phyloP scores from a whole-genome alignment of 2,113 vertebrate genomes.

The Cisticola juncidis region DNA sequence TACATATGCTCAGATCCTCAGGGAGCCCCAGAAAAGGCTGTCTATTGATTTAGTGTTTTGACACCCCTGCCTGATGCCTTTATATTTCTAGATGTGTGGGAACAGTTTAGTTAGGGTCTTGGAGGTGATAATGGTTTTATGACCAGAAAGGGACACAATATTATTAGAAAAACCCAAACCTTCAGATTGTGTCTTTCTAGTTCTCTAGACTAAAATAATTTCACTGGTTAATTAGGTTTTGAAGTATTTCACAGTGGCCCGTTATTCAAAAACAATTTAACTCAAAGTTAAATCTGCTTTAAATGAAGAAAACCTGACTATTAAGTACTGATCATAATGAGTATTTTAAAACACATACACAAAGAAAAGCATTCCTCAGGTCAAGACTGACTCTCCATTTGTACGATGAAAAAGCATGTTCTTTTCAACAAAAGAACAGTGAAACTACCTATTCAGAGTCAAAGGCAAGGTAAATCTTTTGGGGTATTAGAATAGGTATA shows the following conservation, averaged over 20 bases:
- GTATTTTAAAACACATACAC: not conserved
- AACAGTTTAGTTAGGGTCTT: not conserved
- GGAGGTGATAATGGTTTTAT: not conserved
- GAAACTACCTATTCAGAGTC: not conserved
- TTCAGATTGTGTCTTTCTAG: not conserved
- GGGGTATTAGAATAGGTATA: not conserved
- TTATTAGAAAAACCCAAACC: not conserved
- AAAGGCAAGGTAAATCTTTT: not conserved
- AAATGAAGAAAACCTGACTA: not conserved
- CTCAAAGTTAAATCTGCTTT: not conserved
- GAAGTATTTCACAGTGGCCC: not conserved
- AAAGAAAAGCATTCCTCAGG: not conserved
- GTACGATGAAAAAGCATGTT: not conserved
- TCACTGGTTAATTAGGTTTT: not conserved
- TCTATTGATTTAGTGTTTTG: not conserved
- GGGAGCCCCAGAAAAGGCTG: not conserved
- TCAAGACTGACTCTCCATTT: not conserved
- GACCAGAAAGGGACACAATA: not conserved
- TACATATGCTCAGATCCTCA: not conserved
- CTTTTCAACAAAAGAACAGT: not conserved
- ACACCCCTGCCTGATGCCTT: not conserved
- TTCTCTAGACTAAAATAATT: not conserved
- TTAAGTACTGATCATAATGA: not conserved
- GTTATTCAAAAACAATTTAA: not conserved
- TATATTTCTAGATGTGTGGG: rapidly evolving